Base-by-base conservation (phyloP, 2,888 invertebrate species). In the Pterostichus niger region DNA sequence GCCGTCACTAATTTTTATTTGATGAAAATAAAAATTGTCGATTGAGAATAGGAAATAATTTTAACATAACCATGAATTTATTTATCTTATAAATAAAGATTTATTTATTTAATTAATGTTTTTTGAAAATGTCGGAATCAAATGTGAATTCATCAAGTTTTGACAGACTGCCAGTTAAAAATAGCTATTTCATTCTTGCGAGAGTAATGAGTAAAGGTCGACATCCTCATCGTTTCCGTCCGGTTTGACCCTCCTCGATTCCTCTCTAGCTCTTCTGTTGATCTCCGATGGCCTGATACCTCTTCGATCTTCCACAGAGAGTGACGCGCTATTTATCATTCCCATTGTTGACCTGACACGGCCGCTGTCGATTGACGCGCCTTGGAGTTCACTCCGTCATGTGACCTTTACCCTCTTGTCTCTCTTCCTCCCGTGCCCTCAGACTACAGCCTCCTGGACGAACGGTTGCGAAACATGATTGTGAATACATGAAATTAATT, bases 351-450 rank as follows among this genome's bases (percentile, higher is more conserved):
- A 81, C 81, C 81, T 81, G 81, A 81, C 80, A 68, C 81, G 81
- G 56, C 31, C 81, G 81, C 81, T 81, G 81, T 81, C 81, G 81
- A 81, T 81, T 81, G 81, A 81, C 81, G 81, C 81, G 81, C 71
- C 81, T 40, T 75, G 75, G 73, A 24, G 49, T 24, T 81, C 73
- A 54, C 71, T 61, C 78, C 78, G 59, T 68, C 71, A 73, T 33
- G 52, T 81, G 81, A 81, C 81, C 81, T 81, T 54, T 81, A 35
- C 71, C 56, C n/a, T 71, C 59, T 33, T 49, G 54, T 13, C n/a
- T 15, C 35, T 56, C 6, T 71, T 9, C 77, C 54, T 35, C 46
- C 35, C 40, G 13, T 31, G 15, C 59, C 52, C 35, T 11, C 73
- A 49, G 10, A 73, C 46, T 24, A 15, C 46, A 46, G 40, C 61